Evolutionary conservation across 2,888 invertebrate species (phyloP).

Genomic region (Ctenicera cuprea): DNA sequence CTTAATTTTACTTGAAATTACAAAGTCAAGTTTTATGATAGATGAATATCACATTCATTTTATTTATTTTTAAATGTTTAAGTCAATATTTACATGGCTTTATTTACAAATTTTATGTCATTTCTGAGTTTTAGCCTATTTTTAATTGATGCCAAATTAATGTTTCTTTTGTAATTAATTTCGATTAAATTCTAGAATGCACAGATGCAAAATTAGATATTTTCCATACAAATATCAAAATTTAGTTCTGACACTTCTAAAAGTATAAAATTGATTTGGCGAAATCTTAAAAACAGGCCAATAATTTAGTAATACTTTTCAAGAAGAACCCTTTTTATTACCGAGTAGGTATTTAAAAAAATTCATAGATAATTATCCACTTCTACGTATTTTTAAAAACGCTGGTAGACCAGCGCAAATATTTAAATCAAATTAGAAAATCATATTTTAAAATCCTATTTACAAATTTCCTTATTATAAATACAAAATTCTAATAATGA

Average conservation of each 20-base stretch:
- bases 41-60: slow-evolving; percentile 52
- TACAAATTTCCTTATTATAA: slow-evolving; percentile 34
- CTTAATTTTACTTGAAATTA: slow-evolving; percentile 47
- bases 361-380: neutral
- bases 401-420: no score
- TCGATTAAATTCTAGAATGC: no score
- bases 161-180: no score
- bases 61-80: slow-evolving; percentile 50
- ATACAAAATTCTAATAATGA: slow-evolving; percentile 31
- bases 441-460: slow-evolving; percentile 12
- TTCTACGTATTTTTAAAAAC: neutral
- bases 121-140: slow-evolving; percentile 3
- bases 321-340: neutral
- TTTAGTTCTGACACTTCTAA: neutral
- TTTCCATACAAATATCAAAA: no score
- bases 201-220: no score
- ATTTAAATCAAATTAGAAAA: no score
- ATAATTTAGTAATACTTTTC: neutral
- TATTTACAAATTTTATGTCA: slow-evolving; percentile 36
- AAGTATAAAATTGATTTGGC: neutral
- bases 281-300: neutral
- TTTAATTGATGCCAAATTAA: slow-evolving; percentile 12
- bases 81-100: slow-evolving; percentile 51
- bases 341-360: neutral
- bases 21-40: slow-evolving; percentile 48